phyloP scores from a whole-genome alignment of 2,888 invertebrate genomes.

The Liopterus haemorrhoidalis region DNA sequence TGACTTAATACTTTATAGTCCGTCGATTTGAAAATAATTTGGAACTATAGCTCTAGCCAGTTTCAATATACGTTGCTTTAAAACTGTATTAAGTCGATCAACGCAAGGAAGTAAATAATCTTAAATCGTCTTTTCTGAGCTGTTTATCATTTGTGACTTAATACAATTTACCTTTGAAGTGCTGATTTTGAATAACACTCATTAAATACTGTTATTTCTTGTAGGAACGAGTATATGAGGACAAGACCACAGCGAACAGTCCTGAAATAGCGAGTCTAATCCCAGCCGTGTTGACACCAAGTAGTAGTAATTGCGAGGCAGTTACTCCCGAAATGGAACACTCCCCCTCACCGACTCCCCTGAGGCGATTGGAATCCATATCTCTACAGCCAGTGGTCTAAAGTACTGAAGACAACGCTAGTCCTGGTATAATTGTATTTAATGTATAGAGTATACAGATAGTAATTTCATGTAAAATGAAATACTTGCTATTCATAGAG shows the following conservation, averaged over 20 bases:
- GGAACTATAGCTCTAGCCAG: no score
- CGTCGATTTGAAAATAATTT: no score
- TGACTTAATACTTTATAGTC: no score
- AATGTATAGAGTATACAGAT: slow-evolving; percentile 30
- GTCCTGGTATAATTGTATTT: slow-evolving; percentile 30
- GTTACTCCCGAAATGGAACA: slow-evolving; percentile 49
- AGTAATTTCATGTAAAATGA: no score
- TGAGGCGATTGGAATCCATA: slow-evolving; percentile 55
- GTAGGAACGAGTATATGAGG: slow-evolving; percentile 57
- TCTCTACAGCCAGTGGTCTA: slow-evolving; percentile 49
- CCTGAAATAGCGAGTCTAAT: slow-evolving; percentile 66
- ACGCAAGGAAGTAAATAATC: no score
- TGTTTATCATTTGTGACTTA: no score
- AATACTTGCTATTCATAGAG: no score
- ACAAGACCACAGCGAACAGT: slow-evolving; percentile 50
- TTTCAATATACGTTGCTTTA: no score
- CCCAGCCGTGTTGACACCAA: slow-evolving; percentile 55
- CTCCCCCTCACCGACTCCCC: slow-evolving; percentile 51
- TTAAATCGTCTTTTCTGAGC: no score
- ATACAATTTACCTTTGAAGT: neutral
- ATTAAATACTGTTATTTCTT: neutral
- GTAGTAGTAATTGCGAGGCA: slow-evolving; percentile 50
- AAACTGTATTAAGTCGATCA: no score
- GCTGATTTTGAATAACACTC: neutral
- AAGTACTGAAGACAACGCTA: slow-evolving; percentile 27